These are phyloP conservation scores for Lonchura striata DNA, from an alignment of 2,113 vertebrate species.

Conservation along the genomic window DNA sequence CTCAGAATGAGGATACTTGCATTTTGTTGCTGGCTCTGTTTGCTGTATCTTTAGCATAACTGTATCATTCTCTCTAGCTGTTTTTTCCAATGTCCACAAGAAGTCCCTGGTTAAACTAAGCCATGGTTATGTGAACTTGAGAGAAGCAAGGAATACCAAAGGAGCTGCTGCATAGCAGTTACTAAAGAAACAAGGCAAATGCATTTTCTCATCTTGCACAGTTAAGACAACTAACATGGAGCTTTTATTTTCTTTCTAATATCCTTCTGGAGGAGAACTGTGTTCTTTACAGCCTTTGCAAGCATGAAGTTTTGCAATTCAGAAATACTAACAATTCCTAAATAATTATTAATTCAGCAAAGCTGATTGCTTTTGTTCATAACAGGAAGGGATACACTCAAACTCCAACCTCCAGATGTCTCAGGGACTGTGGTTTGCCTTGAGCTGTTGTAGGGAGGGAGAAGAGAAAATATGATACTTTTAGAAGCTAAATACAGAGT, in stretches of 20 bases:
- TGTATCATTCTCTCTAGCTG: neutral
- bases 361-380: neutral
- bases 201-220: neutral
- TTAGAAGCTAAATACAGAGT: neutral
- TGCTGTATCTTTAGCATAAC: neutral
- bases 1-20: neutral
- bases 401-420: neutral
- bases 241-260: neutral
- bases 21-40: neutral
- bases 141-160: neutral
- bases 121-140: neutral
- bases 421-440: neutral
- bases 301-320: neutral
- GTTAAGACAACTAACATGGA: neutral
- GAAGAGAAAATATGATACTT: neutral
- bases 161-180: neutral
- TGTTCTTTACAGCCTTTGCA: neutral
- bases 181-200: neutral
- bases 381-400: neutral
- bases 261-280: neutral
- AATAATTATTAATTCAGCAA: slow-evolving; percentile 16
- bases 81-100: neutral
- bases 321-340: neutral
- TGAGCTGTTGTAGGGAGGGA: neutral
- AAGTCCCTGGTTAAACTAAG: neutral